Evolutionary conservation across 2,888 invertebrate genomes (phyloP).

Genomic region (Chirona hameri): DNA sequence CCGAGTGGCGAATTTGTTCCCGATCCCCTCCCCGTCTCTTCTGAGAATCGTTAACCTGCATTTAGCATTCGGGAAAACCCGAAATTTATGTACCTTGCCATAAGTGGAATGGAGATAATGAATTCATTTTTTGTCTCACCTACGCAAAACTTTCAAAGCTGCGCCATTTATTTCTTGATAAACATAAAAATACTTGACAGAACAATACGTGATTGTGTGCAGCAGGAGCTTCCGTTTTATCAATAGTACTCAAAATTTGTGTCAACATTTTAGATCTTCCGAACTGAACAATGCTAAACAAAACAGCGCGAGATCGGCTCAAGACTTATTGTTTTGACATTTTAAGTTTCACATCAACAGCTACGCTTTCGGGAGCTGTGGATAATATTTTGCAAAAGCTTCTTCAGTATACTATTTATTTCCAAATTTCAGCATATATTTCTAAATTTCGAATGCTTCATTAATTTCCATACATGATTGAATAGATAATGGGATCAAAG

Average conservation of each 20-base stretch:
- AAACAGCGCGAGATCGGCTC: background rate
- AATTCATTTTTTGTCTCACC: background rate
- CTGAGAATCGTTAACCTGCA: background rate
- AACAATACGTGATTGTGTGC: background rate
- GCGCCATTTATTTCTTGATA: background rate
- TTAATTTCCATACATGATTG: background rate
- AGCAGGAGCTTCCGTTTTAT: background rate
- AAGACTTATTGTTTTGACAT: constrained; percentile 24
- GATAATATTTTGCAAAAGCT: background rate
- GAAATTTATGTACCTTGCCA: background rate
- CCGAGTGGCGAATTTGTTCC: background rate
- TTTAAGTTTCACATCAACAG: background rate
- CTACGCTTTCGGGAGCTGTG: background rate
- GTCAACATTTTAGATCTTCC: background rate
- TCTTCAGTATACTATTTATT: background rate
- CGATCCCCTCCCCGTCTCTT: background rate
- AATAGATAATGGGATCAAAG: background rate
- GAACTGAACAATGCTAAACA: background rate
- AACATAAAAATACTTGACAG: background rate
- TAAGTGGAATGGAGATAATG: background rate
- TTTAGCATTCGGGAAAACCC: background rate
- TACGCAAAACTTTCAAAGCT: background rate
- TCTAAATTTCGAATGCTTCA: background rate
- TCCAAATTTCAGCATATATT: background rate
- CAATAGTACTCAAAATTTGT: background rate